phyloP scores from a whole-genome alignment of 1,140 invertebrate genomes.

The Ceratosolen fusciceps region DNA sequence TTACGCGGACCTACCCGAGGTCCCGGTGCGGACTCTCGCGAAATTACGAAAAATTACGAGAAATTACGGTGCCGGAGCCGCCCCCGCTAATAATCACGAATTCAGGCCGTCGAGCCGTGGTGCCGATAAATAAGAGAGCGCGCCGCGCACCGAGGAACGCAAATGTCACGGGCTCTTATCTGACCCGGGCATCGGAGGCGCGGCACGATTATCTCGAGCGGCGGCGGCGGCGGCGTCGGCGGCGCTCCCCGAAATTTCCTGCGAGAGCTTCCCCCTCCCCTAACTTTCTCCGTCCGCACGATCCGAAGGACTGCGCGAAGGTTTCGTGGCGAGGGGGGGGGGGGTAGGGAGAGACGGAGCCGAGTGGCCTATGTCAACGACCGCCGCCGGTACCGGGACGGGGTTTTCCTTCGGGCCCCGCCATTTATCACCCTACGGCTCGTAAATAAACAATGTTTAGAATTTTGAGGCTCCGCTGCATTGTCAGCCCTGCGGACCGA shows the following conservation, averaged over 20 bases:
- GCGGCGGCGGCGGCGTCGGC: conserved; percentile 14
- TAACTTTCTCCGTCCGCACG: background rate
- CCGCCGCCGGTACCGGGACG: background rate
- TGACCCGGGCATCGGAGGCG: conserved; percentile 1
- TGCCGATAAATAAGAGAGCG: background rate
- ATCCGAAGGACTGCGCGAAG: background rate
- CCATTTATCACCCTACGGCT: background rate
- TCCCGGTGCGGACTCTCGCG: background rate
- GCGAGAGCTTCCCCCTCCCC: background rate
- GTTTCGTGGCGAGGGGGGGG: too few relatives aligned
- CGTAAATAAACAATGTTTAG: background rate
- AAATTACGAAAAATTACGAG: too few relatives aligned
- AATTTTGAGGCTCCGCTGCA: background rate
- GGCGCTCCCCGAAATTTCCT: conserved; percentile 42
- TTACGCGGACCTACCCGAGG: too few relatives aligned
- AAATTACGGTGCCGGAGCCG: too few relatives aligned
- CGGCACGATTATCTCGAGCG: conserved; percentile 7
- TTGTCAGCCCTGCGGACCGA: background rate
- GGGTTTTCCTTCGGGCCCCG: background rate
- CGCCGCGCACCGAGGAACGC: background rate
- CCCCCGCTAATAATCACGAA: background rate
- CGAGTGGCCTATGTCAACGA: background rate
- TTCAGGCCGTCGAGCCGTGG: background rate
- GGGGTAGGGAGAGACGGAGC: too few relatives aligned
- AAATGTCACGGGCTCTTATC: conserved; percentile 30